Conservation (phyloP, 23 tunicate species). For the Ciona savignyi region DNA sequence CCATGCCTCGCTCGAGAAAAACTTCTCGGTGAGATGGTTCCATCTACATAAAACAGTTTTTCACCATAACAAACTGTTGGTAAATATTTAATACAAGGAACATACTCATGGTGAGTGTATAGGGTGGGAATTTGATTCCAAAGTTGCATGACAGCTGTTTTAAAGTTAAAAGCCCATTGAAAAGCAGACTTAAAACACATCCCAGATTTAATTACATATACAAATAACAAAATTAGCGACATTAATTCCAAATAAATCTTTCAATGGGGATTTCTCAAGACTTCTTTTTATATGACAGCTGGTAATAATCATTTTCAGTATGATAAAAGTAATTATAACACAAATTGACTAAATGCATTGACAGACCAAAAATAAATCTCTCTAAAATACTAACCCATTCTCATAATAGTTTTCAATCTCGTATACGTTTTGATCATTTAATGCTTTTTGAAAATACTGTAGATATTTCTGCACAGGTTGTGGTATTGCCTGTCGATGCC, state of each 20-base stretch:
- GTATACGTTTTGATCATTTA: conserved; percentile 67
- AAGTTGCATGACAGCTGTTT: no score
- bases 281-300: no score
- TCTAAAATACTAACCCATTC: conserved; percentile 27
- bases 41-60: no score
- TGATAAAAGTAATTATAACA: no score
- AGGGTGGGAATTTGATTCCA: no score
- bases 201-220: background rate
- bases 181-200: background rate
- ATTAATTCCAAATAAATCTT: background rate
- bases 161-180: background rate
- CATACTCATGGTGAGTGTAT: no score
- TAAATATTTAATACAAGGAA: no score
- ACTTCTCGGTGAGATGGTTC: conserved; percentile 84
- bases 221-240: background rate
- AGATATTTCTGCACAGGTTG: conserved; percentile 77
- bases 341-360: background rate
- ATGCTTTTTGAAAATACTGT: conserved; percentile 78
- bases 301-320: no score
- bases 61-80: no score
- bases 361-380: background rate
- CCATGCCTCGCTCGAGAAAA: conserved; percentile 73
- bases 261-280: no score
- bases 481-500: conserved; percentile 67
- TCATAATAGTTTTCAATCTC: conserved; percentile 91